Evolutionary conservation across 1,140 invertebrate species (phyloP).

Genomic region (Gryon sp.): DNA sequence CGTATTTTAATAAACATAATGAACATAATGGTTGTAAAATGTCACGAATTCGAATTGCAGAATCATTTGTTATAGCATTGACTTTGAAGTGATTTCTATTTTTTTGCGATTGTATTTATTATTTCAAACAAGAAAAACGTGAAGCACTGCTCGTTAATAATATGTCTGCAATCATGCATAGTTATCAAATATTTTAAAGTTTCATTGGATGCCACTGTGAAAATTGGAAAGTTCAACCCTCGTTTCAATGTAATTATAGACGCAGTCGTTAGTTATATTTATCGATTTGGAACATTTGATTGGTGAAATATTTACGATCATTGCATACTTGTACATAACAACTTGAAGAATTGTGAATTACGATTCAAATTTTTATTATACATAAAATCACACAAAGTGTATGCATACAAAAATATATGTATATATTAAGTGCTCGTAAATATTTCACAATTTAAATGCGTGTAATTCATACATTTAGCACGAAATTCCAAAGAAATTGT

Average conservation of each 20-base stretch:
- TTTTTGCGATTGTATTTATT: constrained; percentile 28
- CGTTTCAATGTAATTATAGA: constrained; percentile 51
- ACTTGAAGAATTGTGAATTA: constrained; percentile 8
- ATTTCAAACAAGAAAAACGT: too few species aligned
- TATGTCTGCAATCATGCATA: constrained; percentile 46
- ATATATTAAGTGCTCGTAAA: constrained; percentile 29
- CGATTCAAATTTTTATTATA: constrained; percentile 46
- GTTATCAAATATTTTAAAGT: constrained; percentile 52
- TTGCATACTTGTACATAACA: constrained; percentile 47
- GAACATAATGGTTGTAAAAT: constrained; percentile 15
- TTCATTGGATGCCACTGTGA: constrained; percentile 32
- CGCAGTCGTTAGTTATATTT: constrained; percentile 42
- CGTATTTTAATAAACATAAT: constrained; percentile 10
- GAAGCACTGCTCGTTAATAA: constrained; percentile 40
- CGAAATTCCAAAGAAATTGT: constrained; percentile 28
- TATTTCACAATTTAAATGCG: constrained; percentile 22
- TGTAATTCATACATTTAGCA: constrained; percentile 46
- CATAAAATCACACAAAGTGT: constrained; percentile 21
- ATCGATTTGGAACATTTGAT: constrained; percentile 36
- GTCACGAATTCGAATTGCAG: constrained; percentile 20
- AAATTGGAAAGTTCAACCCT: constrained; percentile 62
- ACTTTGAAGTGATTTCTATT: constrained; percentile 22
- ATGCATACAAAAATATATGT: constrained; percentile 32
- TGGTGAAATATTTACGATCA: constrained; percentile 52
- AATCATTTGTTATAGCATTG: constrained; percentile 8